A percentile compares a stretch with the other conserved stretches of the same genome.
Evolutionary conservation across 92 coral and sea anemone species (phyloP).

Genomic region (Micromussa lordhowensis): DNA sequence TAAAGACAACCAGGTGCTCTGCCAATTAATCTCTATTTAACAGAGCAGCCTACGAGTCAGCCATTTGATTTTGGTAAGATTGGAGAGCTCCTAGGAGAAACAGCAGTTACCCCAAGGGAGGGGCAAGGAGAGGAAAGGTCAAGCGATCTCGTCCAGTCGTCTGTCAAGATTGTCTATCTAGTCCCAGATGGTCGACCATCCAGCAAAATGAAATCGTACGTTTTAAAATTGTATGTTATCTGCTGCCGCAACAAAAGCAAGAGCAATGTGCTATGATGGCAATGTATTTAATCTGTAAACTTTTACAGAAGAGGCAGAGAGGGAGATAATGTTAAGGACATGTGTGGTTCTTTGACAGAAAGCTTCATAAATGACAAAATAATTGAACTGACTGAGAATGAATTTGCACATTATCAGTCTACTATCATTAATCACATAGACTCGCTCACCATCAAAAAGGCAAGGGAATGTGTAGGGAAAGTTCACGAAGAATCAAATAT

Average conservation of each 20-base stretch:
- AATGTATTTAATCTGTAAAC: neutral
- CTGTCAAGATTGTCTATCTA: constrained; percentile 20
- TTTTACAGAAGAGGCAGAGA: neutral
- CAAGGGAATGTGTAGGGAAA: neutral
- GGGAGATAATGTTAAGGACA: neutral
- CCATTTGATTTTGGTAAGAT: no score
- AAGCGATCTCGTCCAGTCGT: constrained; percentile 16
- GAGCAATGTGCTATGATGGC: neutral
- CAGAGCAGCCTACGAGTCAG: no score
- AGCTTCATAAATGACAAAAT: neutral
- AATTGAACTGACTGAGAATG: neutral
- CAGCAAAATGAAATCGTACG: constrained; percentile 25
- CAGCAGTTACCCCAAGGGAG: no score
- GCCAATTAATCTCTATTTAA: no score
- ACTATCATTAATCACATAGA: neutral
- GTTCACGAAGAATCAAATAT: neutral
- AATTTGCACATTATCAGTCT: neutral
- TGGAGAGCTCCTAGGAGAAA: no score
- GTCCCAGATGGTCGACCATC: constrained; percentile 24
- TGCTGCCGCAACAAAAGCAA: constrained; percentile 1
- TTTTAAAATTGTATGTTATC: constrained; percentile 5
- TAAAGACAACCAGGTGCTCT: no score
- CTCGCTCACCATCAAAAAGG: neutral
- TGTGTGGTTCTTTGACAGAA: constrained; percentile 8
- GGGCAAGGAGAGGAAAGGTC: neutral